Conservation (phyloP, 2,888 invertebrate genomes). For the Suillia variegata region DNA sequence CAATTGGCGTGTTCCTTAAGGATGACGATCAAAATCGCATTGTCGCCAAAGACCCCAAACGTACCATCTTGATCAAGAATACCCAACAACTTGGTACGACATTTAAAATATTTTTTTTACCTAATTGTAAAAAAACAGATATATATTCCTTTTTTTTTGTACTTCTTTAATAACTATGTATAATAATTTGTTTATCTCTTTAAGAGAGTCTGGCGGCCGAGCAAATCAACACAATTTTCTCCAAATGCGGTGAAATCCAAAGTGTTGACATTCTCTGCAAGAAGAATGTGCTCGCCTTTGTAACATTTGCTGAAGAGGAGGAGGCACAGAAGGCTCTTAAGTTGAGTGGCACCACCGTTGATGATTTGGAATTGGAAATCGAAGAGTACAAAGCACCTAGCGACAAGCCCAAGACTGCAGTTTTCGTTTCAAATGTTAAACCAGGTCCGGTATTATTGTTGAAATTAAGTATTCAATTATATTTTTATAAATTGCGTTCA, state of each 20-base stretch:
- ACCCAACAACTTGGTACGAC: constrained; percentile 25
- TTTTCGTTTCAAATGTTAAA: constrained; percentile 29
- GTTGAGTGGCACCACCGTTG: constrained; percentile 36
- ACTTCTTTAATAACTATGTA: background rate
- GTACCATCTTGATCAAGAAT: constrained; percentile 39
- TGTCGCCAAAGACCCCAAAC: constrained; percentile 24
- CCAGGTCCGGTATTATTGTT: constrained; percentile 22
- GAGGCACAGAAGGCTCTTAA: constrained; percentile 35
- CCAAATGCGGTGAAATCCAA: constrained; percentile 41
- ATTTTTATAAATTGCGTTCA: too few relatives aligned
- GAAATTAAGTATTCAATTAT: background rate
- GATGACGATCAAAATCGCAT: background rate
- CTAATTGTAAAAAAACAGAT: background rate
- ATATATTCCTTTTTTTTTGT: background rate
- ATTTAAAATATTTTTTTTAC: too few relatives aligned
- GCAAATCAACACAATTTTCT: constrained; percentile 38
- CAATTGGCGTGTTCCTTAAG: constrained; percentile 37
- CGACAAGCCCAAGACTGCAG: constrained; percentile 12
- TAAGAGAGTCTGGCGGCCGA: constrained; percentile 16
- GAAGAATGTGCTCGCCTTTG: constrained; percentile 37
- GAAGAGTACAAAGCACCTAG: constrained; percentile 21
- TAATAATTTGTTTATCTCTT: constrained; percentile 2
- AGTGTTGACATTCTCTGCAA: constrained; percentile 39
- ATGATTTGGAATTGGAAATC: constrained; percentile 38
- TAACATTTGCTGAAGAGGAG: constrained; percentile 35